Conservation (phyloP, 2,113 vertebrate species). For the Ptilorrhoa leucosticta region DNA sequence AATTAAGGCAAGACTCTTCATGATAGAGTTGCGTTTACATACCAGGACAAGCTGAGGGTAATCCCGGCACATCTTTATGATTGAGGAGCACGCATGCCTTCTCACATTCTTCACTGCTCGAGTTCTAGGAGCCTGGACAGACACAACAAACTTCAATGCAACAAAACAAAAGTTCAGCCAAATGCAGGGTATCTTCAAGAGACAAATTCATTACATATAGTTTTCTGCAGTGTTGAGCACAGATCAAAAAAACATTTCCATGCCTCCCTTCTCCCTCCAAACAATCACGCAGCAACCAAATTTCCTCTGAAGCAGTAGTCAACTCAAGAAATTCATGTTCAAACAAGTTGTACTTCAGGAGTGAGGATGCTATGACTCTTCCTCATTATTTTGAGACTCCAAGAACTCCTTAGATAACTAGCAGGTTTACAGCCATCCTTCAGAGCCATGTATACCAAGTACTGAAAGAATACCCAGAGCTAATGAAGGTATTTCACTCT, state of each 20-base stretch:
- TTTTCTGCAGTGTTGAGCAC: background rate
- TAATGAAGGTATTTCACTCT: background rate
- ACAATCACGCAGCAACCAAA: background rate
- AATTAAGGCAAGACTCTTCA: background rate
- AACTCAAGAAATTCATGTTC: background rate
- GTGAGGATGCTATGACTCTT: background rate
- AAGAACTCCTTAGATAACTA: background rate
- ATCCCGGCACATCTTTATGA: conserved; percentile 95
- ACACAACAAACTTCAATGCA: conserved; percentile 39
- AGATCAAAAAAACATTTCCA: background rate
- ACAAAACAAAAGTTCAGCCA: conserved; percentile 48
- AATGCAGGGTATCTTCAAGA: background rate
- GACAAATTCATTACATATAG: background rate
- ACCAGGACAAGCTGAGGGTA: conserved; percentile 91
- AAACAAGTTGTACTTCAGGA: background rate
- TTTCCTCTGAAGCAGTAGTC: background rate
- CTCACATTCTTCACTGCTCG: conserved; percentile 92
- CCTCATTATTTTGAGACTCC: background rate
- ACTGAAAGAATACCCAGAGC: background rate
- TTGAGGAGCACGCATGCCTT: conserved; percentile 90
- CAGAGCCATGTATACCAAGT: background rate
- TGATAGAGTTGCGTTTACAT: background rate
- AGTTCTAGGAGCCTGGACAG: conserved; percentile 83
- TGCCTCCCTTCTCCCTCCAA: background rate
- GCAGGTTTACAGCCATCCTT: background rate